Conservation (phyloP, 2,797 vertebrate species). For the Leucoraja ocellata region DNA sequence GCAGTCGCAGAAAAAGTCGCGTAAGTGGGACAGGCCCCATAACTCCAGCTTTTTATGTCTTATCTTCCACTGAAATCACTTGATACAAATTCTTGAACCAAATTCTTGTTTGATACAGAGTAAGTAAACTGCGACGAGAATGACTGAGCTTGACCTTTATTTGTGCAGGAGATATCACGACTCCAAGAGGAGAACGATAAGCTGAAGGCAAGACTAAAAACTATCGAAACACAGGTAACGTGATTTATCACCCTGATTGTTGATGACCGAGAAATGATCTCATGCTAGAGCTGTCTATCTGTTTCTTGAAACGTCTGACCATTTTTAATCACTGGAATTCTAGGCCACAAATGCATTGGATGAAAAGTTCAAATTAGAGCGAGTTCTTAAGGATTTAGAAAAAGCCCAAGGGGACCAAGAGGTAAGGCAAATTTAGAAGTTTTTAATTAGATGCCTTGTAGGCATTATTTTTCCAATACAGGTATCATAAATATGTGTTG, state of each 20-base stretch:
- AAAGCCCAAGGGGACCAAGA: slow-evolving; percentile 72
- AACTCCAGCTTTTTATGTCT: too few relatives aligned
- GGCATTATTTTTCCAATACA: neutral
- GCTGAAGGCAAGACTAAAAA: slow-evolving; percentile 73
- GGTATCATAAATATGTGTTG: neutral
- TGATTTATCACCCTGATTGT: neutral
- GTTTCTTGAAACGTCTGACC: neutral
- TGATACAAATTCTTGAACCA: too few relatives aligned
- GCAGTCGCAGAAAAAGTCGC: too few relatives aligned
- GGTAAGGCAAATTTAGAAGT: slow-evolving; percentile 55
- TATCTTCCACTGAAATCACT: too few relatives aligned
- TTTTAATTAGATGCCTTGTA: neutral
- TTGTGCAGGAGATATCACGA: slow-evolving; percentile 71
- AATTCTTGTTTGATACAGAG: neutral
- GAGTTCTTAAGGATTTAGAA: slow-evolving; percentile 72
- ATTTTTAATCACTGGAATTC: slow-evolving; percentile 24
- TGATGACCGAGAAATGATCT: neutral
- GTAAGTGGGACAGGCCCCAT: too few relatives aligned
- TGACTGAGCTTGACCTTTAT: neutral
- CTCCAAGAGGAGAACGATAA: slow-evolving; percentile 91
- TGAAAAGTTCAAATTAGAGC: slow-evolving; percentile 75
- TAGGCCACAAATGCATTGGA: slow-evolving; percentile 79
- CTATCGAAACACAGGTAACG: slow-evolving; percentile 80
- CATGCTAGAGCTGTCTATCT: neutral
- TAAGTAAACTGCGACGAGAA: neutral